Base-by-base conservation (phyloP, 2,113 vertebrate genomes). In the Corydoras maculifer region DNA sequence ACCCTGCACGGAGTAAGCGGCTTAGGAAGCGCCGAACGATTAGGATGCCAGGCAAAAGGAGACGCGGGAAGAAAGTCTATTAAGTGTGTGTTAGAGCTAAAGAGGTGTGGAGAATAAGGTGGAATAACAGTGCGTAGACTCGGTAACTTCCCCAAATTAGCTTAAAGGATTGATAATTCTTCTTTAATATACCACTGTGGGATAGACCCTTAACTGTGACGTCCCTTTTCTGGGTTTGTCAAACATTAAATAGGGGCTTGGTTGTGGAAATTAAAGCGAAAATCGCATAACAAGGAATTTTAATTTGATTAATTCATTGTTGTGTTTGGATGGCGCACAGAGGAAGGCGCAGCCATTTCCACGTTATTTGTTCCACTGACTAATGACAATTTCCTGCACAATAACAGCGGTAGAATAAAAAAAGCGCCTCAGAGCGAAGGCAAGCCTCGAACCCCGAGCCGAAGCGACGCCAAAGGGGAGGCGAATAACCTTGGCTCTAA, bases 301-400 rank as follows among this genome's bases (percentile, higher is more conserved):
- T 90, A 90, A 91, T 91, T 91, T 90, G 89, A 91, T 91, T 90
- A 91, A 89, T 91, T 90, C 89, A 88, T 86, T 88, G 87, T 91
- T 90, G 86, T 89, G 84, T 89, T 89, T 84, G 87, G 87, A 90
- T 89, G 88, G 88, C 74, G 75, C 31, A 86, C 79, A 79, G 87
- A 89, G 86, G 86, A 87, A 88, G 82, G 88, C 88, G 84, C 87
- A 88, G 87, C 86, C 82, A 86, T 75, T 88, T 90, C 83, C 80
- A 87, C 80, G 85, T 90, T 91, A 90, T 91, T 91, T 90, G 89
- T 91, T 91, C 89, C 90, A 90, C 88, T 80, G 85, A 88, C 88
- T 90, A 90, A 90, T 91, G 90, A 90, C 87, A 87, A 90, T 90
- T 91, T 90, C 87, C 80, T 88, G 84, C 88, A 91, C 88, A 90